phyloP scores from a whole-genome alignment of 1,140 invertebrate genomes.

The Drosophila biarmipes region DNA sequence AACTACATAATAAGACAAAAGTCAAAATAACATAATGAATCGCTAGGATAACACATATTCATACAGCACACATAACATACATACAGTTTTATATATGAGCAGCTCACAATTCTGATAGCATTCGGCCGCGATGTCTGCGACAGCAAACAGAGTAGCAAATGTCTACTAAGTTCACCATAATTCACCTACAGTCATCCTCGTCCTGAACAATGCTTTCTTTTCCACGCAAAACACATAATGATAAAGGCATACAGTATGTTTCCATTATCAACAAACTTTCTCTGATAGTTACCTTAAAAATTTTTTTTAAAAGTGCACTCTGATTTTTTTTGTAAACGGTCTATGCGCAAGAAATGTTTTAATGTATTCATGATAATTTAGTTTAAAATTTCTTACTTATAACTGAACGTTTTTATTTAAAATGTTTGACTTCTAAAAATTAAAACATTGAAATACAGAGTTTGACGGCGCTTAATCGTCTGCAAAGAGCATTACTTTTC shows the following conservation, averaged over 20 bases:
- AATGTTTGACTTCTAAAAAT: background rate
- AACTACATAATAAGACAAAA: slow-evolving; percentile 12
- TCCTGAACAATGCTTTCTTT: background rate
- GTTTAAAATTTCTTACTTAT: background rate
- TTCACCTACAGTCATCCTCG: too few species aligned
- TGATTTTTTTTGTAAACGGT: background rate
- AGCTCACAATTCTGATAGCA: background rate
- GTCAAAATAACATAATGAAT: slow-evolving; percentile 14
- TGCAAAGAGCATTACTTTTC: background rate
- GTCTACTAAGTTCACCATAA: background rate
- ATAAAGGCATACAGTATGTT: background rate
- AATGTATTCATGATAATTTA: background rate
- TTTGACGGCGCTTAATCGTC: background rate
- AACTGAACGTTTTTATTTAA: background rate
- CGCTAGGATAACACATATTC: slow-evolving; percentile 33
- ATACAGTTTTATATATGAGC: slow-evolving; percentile 11
- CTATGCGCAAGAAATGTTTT: background rate
- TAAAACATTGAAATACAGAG: too few species aligned
- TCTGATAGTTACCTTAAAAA: background rate
- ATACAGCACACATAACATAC: slow-evolving; percentile 31
- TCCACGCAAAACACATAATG: background rate
- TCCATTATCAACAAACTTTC: background rate
- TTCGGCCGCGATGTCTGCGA: background rate
- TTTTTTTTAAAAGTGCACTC: background rate
- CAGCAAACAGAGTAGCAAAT: background rate